Evolutionary conservation across 1,140 invertebrate genomes (phyloP), one percentile per base, ranked within the genome.

Genomic region (Euborellia annulipes): DNA sequence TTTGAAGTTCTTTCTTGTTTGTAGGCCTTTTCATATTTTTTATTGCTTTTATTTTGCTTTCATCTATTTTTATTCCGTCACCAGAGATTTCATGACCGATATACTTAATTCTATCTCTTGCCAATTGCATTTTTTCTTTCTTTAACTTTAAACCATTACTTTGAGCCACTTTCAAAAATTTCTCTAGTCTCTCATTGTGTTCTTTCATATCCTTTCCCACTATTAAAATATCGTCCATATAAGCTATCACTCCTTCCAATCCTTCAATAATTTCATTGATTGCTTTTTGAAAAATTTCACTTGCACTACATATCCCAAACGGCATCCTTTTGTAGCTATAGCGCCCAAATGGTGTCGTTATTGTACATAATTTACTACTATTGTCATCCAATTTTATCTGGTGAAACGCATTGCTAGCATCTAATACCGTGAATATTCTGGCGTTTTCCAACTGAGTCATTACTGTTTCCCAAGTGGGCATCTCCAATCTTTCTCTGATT

Each of bases 231-330:
- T 42, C 20, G 22, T 42, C 41, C 17, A 42, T 6, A 23, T 42
- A 42, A 19, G 22, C 22, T 8, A 20, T n/a, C 8, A 42, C 41
- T 14, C 41, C 41, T 19, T 16, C 16, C 9, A 42, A 14, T 3
- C n/a, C 41, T n/a, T 23, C 41, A 42, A 4, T 19, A 14, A 42
- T 36, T 23, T 42, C 22, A 17, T 14, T 21, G 22, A 20, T 19
- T 9, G 16, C 22, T 6, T 36, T 8, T 14, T 42, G 41, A 42
- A 42, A 42, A 21, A 42, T 21, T 21, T 42, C 41, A 19, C 16
- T 16, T 14, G 41, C 41, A 4, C 16, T 19, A n/a, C 41, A 42
- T 20, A 42, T 42, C 14, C 41, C 41, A 42, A 19, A 42, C 14
- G 41, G 41, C 41, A 42, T n/a, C n/a, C n/a, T n/a, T n/a, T n/a